phyloP scores from a whole-genome alignment of 2,113 vertebrate species.

The Entelurus aequoreus region DNA sequence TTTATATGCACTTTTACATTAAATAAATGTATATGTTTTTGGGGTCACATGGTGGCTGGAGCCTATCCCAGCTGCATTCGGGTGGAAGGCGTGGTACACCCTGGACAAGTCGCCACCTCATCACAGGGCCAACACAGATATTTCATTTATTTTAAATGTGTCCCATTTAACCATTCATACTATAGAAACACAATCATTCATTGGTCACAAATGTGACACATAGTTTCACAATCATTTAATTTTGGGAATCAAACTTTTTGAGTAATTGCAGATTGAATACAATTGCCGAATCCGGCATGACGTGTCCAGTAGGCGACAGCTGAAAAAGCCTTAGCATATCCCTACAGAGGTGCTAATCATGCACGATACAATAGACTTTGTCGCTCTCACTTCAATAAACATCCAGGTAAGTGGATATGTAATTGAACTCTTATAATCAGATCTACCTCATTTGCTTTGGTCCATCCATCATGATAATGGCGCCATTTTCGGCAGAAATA shows the following conservation, averaged over 20 bases:
- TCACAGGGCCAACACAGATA: no score
- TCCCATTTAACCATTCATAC: no score
- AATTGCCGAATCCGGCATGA: slow-evolving; percentile 27
- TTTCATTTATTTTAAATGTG: no score
- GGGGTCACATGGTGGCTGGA: no score
- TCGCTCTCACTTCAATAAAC: slow-evolving; percentile 64
- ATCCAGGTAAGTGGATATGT: slow-evolving; percentile 64
- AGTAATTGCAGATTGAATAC: background rate
- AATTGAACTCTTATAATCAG: slow-evolving; percentile 62
- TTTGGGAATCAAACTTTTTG: slow-evolving; percentile 18
- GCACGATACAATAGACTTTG: slow-evolving; percentile 57
- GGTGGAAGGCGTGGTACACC: no score
- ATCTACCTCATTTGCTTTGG: slow-evolving; percentile 55
- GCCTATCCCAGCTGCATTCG: no score
- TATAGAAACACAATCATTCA: no score
- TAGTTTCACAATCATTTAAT: background rate
- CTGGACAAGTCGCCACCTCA: no score
- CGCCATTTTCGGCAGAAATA: slow-evolving; percentile 30
- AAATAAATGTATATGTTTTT: no score
- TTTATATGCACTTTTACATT: no score
- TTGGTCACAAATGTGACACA: no score
- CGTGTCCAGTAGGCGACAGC: slow-evolving; percentile 45
- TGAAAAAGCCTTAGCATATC: slow-evolving; percentile 36
- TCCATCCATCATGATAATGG: slow-evolving; percentile 54
- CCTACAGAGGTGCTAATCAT: slow-evolving; percentile 56